These are phyloP conservation scores for Nasonovia ribisnigri DNA, from an alignment of 2,888 invertebrate genomes.

Conservation along the genomic window DNA sequence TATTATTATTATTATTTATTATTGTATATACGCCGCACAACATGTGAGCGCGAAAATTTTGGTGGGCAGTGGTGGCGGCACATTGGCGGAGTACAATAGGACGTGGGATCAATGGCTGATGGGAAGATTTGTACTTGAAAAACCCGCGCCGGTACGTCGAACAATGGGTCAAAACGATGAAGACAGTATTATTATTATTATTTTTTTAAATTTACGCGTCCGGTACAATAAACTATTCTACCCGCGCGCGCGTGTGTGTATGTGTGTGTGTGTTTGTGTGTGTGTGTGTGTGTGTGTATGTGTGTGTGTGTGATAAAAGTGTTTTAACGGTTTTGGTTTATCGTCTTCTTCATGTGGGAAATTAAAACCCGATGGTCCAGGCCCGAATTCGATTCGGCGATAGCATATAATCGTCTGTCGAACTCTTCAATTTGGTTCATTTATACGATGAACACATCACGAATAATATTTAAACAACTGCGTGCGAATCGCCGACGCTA, in stretches of 20 bases:
- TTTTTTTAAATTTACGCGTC: slow-evolving; percentile 58
- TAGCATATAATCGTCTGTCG: too few species aligned
- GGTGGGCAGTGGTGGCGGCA: slow-evolving; percentile 19
- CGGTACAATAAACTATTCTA: slow-evolving; percentile 47
- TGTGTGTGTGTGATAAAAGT: not conserved
- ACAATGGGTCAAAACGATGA: slow-evolving; percentile 63
- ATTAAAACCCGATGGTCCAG: not conserved
- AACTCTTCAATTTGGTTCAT: too few species aligned
- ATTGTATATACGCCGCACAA: slow-evolving; percentile 4
- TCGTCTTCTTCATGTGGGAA: not conserved
- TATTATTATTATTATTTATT: slow-evolving; percentile 45
- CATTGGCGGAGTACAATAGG: slow-evolving; percentile 48
- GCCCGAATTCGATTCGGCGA: not conserved
- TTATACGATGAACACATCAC: too few species aligned
- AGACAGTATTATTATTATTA: slow-evolving; percentile 49
- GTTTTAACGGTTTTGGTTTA: not conserved
- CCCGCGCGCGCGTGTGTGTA: not conserved
- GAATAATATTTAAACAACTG: too few species aligned
- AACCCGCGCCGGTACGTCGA: slow-evolving; percentile 52
- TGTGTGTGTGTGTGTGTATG: not conserved
- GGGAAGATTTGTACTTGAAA: slow-evolving; percentile 61
- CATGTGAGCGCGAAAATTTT: slow-evolving; percentile 58
- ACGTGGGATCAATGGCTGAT: slow-evolving; percentile 64
- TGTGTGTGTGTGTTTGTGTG: not conserved
- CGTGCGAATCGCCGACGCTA: too few species aligned